Base-by-base conservation (phyloP, 2,888 invertebrate species). In the Acronicta alni region DNA sequence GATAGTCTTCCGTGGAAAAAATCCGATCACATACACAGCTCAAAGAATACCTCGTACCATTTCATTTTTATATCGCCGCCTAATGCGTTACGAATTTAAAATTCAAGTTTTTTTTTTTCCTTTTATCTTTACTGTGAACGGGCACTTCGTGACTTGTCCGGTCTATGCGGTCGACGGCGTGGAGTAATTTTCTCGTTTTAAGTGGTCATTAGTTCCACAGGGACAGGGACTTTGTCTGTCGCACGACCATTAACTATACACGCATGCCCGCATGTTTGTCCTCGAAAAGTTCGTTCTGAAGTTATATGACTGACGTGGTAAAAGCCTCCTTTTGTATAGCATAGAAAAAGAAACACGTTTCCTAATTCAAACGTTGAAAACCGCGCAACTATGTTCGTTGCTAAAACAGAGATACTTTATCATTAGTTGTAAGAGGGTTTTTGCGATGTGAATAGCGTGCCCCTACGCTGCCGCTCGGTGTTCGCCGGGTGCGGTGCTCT, bases 131-230 rank as follows among this genome's bases (percentile, higher is more conserved):
- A 79, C 76, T 77, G 80, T 68, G 82, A 80, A 82, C 79, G 76
- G 70, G 74, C 79, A 79, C 83, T 86, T 91, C 91, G 92, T 92
- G 92, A 91, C 90, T 89, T 77, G 89, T 76, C 82, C 84, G 83
- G 85, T 87, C 88, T 86, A 84, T 83, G 85, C 85, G 87, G 84
- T 83, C 82, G 83, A 67, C 77, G 72, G 83, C 80, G 74, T 72
- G 66, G 73, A 53, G 91, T 91, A 91, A 92, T 93, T 92, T 90
- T 89, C 92, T 88, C 86, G 85, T 88, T 90, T 88, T 86, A 86
- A 90, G 89, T 90, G 89, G 90, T 90, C 93, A 93, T 93, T 94
- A 93, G 91, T 91, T 87, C 85, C 88, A 85, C 83, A 79, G 87
- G 85, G 88, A 90, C 88, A 83, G 85, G 83, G 85, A 83, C 83